Base-by-base conservation (phyloP, 2,113 vertebrate species). In the Podarcis raffonei region DNA sequence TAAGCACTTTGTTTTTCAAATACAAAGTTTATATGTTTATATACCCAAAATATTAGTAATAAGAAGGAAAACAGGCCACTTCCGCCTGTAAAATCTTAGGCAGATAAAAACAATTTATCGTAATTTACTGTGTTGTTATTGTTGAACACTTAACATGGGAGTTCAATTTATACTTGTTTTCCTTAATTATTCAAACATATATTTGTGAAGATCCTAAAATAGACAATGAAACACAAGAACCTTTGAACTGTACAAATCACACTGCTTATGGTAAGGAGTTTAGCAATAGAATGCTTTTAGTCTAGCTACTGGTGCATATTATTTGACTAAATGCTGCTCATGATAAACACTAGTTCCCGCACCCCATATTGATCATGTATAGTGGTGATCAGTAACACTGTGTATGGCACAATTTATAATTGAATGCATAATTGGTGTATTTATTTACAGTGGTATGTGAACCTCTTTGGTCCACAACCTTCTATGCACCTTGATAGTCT, bases 161-260 rank as follows among this genome's bases (percentile, higher is more conserved):
- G 86, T 85, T 93, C 90, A 69, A 81, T 86, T 57, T 71, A 83
- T 89, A 87, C 75, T 81, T 62, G 27, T 90, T 96, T 95, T 97
- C 98, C 98, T 99, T 98, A 96, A 97, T 98, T 96, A 92, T 87
- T 93, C 92, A 87, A 94, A 97, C 96, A 94, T 99, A 98, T 97
- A 95, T 97, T 83, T 99, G 99, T 39, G 97, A 97, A 81, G 96
- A 97, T 62, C 98, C 99, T 30, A 97, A 98, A 97, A 99, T 99
- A 92, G 97, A 98, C 78, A 98, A 99, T 86, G 96, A 95, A 30
- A 99, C 99, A 2, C 99, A 99, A 95, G 99, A 99, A 91, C 98
- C 99, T 72, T 97, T 98, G 94, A 98, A 97, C 91, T 99, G 99
- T 95, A 97, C 95, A 89, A 98, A 98, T 92, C 97, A 93, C 76